Conservation (phyloP, 1,140 invertebrate species). For the Cyclargus thomasi region DNA sequence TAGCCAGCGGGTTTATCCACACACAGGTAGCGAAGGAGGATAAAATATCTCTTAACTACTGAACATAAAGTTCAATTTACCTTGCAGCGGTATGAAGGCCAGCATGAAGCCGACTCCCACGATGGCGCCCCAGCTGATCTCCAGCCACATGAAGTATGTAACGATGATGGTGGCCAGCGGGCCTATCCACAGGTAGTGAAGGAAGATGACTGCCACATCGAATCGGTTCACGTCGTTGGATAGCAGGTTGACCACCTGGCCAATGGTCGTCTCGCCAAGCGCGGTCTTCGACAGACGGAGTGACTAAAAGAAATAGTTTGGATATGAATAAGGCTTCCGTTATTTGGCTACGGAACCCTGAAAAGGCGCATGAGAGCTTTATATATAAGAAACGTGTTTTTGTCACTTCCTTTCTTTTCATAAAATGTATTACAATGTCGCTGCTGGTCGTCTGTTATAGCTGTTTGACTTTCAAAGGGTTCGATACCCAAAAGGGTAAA, state of each 20-base stretch:
- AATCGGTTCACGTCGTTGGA: slow-evolving; percentile 91
- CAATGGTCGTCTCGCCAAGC: slow-evolving; percentile 85
- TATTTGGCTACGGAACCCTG: too few relatives aligned
- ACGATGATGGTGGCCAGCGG: slow-evolving; percentile 86
- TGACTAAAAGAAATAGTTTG: slow-evolving; percentile 59
- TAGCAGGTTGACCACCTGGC: slow-evolving; percentile 93
- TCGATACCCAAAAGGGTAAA: too few relatives aligned
- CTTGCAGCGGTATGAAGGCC: slow-evolving; percentile 89
- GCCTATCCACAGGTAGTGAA: slow-evolving; percentile 88
- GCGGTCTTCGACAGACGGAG: slow-evolving; percentile 81
- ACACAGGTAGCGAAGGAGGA: slow-evolving; percentile 84
- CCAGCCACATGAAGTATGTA: slow-evolving; percentile 83
- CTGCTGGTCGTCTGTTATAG: too few relatives aligned
- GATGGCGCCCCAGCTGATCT: slow-evolving; percentile 83
- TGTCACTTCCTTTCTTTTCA: too few relatives aligned
- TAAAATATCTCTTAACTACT: too few relatives aligned
- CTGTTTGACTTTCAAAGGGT: too few relatives aligned
- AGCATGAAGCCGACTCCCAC: slow-evolving; percentile 87
- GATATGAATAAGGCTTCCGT: too few relatives aligned
- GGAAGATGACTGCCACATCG: slow-evolving; percentile 80
- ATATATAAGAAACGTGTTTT: too few relatives aligned
- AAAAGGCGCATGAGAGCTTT: too few relatives aligned
- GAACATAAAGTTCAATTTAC: slow-evolving; percentile 64
- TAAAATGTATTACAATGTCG: too few relatives aligned
- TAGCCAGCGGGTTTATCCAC: slow-evolving; percentile 90